Evolutionary conservation across 2,797 vertebrate species (phyloP).

Genomic region (Eulemur mongoz): DNA sequence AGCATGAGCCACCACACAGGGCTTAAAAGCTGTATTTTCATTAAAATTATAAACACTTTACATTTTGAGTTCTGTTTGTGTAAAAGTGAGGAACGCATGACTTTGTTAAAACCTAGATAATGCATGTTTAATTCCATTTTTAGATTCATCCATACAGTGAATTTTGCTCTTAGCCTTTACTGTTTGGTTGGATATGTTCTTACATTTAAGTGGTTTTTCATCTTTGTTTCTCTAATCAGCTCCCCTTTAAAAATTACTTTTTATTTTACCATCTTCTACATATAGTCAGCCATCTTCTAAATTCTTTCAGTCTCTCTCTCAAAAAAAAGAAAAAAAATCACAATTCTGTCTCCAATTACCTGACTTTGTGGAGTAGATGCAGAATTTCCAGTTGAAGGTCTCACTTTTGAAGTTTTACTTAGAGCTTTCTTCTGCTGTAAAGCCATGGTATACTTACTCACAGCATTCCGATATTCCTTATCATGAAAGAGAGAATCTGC

Average conservation of each 20-base stretch:
- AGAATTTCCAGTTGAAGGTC: conserved; percentile 94
- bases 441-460: conserved; percentile 98
- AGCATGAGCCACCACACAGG: no score
- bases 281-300: neutral
- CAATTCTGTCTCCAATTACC: conserved; percentile 83
- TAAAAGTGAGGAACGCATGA: neutral
- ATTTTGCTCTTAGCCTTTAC: neutral
- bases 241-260: conserved; percentile 7
- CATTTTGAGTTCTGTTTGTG: conserved; percentile 13
- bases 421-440: conserved; percentile 98
- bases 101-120: neutral
- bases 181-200: neutral
- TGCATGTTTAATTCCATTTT: neutral
- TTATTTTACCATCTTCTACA: neutral
- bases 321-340: neutral
- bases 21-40: neutral
- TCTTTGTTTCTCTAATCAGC: neutral
- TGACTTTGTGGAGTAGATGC: conserved; percentile 93
- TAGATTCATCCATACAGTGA: neutral
- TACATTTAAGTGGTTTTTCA: neutral
- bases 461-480: conserved; percentile 98
- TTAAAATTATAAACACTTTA: neutral
- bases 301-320: neutral
- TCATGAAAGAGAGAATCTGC: conserved; percentile 98
- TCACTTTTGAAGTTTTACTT: conserved; percentile 98